Base-by-base conservation (phyloP, 2,113 vertebrate genomes). In the Pachyramphus minor region DNA sequence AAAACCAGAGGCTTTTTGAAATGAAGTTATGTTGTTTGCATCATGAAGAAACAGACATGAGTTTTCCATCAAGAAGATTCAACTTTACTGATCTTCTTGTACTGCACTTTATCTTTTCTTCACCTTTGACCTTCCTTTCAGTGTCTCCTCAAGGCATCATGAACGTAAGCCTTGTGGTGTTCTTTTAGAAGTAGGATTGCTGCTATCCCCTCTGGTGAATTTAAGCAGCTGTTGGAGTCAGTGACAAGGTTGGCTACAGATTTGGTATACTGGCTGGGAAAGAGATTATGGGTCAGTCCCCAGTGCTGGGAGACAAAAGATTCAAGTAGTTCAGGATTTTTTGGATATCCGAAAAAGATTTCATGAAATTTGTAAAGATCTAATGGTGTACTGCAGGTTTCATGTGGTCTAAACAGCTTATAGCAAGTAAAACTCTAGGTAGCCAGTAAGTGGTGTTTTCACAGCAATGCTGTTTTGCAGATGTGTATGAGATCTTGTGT, bases 21-120 rank as follows among this genome's bases (percentile, higher is more conserved):
- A 98, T 98, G 98, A 98, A 98, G 92, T 98, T 97, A 97, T 81
- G 97, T 93, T 96, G 96, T 97, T 97, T 97, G 97, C 96, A 84
- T 97, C 97, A 82, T 71, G 93, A 96, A 97, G 97, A 97, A 97
- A 94, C 97, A 98, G 97, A 97, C 97, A 69, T 96, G 97, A 96
- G 97, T 98, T 98, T 98, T 98, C 97, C 98, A 98, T 98, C 98
- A 97, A 98, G 98, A 98, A 98, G 98, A 98, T 97, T 97, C 97
- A 96, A 96, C 89, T 97, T 98, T 98, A 98, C 98, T 99, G 99
- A 99, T 99, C 99, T 99, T 98, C 98, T 99, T 99, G 99, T 99
- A 98, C 98, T 87, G 98, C 98, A 99, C 98, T 99, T 99, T 99
- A 99, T 99, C 99, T 98, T 98, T 98, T 98, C 97, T 98, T 98